Evolutionary conservation across 2,113 vertebrate genomes (phyloP).

Genomic region (Zosterops lateralis): DNA sequence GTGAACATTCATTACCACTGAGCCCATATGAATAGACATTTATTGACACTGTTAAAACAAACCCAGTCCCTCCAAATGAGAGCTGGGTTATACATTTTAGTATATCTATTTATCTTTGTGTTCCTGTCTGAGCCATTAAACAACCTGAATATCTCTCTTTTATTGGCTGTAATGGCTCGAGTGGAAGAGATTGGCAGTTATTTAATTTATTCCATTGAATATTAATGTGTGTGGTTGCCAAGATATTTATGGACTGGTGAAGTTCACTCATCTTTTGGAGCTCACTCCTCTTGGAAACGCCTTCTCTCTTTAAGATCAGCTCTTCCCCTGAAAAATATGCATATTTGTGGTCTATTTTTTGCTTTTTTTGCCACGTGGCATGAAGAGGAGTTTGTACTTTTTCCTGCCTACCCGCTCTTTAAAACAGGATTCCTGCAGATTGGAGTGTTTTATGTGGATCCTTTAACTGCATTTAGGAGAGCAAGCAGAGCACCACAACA

Average conservation of each 20-base stretch:
- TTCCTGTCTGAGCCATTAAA: slow-evolving; percentile 47
- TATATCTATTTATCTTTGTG: slow-evolving; percentile 44
- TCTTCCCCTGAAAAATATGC: not conserved
- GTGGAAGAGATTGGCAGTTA: slow-evolving; percentile 19
- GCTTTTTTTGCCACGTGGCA: not conserved
- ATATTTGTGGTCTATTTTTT: not conserved
- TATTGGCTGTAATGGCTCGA: not conserved
- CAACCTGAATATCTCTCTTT: slow-evolving; percentile 32
- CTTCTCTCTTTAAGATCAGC: not conserved
- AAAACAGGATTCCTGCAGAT: accelerated
- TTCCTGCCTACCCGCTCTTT: not conserved
- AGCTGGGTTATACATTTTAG: slow-evolving; percentile 53
- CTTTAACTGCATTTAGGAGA: not conserved
- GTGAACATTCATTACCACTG: slow-evolving; percentile 2
- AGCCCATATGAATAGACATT: slow-evolving; percentile 9
- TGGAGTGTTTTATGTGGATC: not conserved
- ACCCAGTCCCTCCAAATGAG: slow-evolving; percentile 31
- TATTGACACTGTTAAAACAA: slow-evolving; percentile 59
- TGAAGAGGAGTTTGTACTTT: not conserved
- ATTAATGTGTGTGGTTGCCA: not conserved
- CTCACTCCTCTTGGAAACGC: not conserved
- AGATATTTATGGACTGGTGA: not conserved
- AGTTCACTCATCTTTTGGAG: not conserved
- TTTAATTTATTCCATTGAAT: slow-evolving; percentile 42
- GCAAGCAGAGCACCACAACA: not conserved